phyloP scores from a whole-genome alignment of 2,888 invertebrate species.

The Stenolophus ochropezus region DNA sequence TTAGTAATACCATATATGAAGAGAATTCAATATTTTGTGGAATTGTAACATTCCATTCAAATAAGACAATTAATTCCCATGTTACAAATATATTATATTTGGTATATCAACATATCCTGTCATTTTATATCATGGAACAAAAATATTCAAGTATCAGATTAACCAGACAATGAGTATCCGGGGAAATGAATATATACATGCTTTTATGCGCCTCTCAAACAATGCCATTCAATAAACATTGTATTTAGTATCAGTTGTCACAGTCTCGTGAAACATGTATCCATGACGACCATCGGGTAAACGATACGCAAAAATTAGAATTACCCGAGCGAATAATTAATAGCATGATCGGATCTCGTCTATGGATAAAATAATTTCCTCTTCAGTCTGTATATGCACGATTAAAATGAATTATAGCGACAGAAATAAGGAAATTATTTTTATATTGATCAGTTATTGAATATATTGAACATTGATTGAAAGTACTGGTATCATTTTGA shows the following conservation, averaged over 20 bases:
- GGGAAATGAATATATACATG: too few relatives aligned
- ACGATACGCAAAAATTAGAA: neutral
- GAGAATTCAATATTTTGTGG: too few relatives aligned
- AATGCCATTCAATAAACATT: too few relatives aligned
- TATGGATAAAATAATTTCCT: neutral
- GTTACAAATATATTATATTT: too few relatives aligned
- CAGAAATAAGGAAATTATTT: neutral
- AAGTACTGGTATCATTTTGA: neutral
- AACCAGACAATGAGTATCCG: too few relatives aligned
- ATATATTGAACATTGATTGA: neutral
- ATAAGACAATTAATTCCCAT: too few relatives aligned
- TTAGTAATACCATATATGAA: too few relatives aligned
- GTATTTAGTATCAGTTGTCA: slow-evolving; percentile 1
- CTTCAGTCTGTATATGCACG: neutral
- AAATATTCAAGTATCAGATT: too few relatives aligned
- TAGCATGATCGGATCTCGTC: neutral
- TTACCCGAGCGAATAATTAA: slow-evolving; percentile 4
- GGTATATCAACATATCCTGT: too few relatives aligned
- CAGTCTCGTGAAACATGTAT: neutral
- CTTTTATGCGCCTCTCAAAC: too few relatives aligned
- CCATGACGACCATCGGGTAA: neutral
- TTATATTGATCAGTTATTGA: slow-evolving; percentile 6
- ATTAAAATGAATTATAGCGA: neutral
- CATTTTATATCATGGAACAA: too few relatives aligned
- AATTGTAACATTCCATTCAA: too few relatives aligned